Evolutionary conservation across 2,888 invertebrate genomes (phyloP).

Genomic region (Pterobdella sp.): DNA sequence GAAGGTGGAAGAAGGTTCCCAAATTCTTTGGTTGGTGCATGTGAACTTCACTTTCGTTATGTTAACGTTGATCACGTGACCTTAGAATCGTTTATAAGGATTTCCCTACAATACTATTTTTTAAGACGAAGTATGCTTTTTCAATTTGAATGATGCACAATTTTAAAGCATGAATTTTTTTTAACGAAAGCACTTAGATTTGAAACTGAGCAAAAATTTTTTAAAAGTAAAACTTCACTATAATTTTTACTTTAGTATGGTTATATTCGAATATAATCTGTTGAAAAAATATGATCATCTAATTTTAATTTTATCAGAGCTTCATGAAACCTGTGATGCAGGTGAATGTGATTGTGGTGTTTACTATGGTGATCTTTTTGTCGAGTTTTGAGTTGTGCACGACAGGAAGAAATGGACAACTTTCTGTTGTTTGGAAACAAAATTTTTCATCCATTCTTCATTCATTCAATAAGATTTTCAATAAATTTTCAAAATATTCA

Average conservation of each 20-base stretch:
- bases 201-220: no score
- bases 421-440: constrained; percentile 26
- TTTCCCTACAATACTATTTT: no score
- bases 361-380: constrained; percentile 30
- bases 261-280: no score
- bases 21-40: constrained; percentile 34
- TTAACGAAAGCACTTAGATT: no score
- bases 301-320: no score
- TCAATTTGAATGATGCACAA: no score
- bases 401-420: constrained; percentile 34
- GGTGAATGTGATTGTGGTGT: constrained; percentile 35
- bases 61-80: constrained; percentile 32
- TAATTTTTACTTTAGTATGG: no score
- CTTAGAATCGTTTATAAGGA: no score
- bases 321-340: constrained; percentile 35
- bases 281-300: no score
- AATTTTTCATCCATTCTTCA: not conserved
- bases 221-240: no score
- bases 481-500: not conserved
- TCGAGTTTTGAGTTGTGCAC: constrained; percentile 27
- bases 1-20: constrained; percentile 27
- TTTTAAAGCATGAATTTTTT: no score
- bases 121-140: no score
- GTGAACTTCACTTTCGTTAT: constrained; percentile 33
- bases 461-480: not conserved